Conservation (phyloP, 2,888 invertebrate species). For the Pristionchus exspectatus region DNA sequence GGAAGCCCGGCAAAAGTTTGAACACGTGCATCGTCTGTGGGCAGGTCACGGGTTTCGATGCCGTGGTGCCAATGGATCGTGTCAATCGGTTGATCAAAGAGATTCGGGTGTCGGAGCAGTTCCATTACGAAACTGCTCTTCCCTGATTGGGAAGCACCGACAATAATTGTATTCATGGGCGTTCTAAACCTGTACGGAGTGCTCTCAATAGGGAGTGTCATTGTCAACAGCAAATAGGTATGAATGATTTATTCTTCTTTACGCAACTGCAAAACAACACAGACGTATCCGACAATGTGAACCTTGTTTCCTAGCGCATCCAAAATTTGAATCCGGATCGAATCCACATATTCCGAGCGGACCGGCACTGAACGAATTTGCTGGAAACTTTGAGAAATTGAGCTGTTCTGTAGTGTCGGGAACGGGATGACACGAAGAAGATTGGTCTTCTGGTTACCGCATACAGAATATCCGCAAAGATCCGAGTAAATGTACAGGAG, state of each 20-base stretch:
- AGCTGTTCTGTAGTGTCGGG: neutral
- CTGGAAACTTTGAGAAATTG: too few species aligned
- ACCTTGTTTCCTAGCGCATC: too few species aligned
- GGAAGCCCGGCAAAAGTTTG: neutral
- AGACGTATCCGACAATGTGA: too few species aligned
- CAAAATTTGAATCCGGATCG: too few species aligned
- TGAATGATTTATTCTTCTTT: constrained; percentile 2
- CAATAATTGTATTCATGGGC: neutral
- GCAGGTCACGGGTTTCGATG: neutral
- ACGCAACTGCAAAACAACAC: too few species aligned
- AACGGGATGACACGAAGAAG: neutral
- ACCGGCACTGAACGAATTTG: too few species aligned
- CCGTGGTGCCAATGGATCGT: too few species aligned
- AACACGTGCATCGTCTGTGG: neutral
- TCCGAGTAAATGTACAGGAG: neutral
- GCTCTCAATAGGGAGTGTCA: neutral
- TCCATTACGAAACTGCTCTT: neutral
- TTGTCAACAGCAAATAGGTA: neutral
- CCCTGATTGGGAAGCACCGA: neutral
- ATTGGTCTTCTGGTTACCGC: constrained; percentile 15
- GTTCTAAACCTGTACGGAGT: neutral
- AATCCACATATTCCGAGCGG: too few species aligned
- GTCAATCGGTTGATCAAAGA: neutral
- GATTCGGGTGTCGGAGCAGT: neutral
- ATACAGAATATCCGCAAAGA: neutral